Conservation (phyloP, 2,888 invertebrate species). For the Chelonus formosanus region DNA sequence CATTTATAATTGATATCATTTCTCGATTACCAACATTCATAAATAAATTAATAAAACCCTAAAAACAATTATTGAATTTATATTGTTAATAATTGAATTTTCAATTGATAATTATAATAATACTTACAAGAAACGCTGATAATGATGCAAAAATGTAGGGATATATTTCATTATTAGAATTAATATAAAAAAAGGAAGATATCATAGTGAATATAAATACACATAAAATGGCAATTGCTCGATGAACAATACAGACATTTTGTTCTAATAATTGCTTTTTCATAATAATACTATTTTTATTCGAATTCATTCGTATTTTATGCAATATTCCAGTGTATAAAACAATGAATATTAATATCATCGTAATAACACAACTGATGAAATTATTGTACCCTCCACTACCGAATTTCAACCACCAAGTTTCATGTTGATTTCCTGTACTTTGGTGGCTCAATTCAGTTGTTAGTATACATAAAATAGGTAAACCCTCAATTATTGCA, state of each 20-base stretch:
- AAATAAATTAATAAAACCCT: constrained; percentile 56
- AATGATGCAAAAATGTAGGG: constrained; percentile 71
- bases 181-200: constrained; percentile 73
- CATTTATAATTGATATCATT: constrained; percentile 45
- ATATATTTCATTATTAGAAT: constrained; percentile 69
- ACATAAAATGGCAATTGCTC: constrained; percentile 71
- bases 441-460: constrained; percentile 75
- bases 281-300: constrained; percentile 54
- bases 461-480: constrained; percentile 73
- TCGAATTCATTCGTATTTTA: constrained; percentile 53
- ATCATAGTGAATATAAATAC: constrained; percentile 70
- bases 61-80: constrained; percentile 14
- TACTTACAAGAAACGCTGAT: constrained; percentile 71
- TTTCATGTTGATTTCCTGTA: constrained; percentile 68
- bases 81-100: background rate
- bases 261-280: constrained; percentile 59
- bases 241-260: constrained; percentile 71
- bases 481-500: constrained; percentile 76
- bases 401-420: constrained; percentile 74
- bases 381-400: constrained; percentile 73
- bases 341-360: constrained; percentile 74
- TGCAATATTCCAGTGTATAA: constrained; percentile 74
- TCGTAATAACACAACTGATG: constrained; percentile 74
- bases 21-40: constrained; percentile 55
- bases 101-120: background rate